Evolutionary conservation across 2,888 invertebrate species (phyloP).

Genomic region (Lasioglossum calceatum): DNA sequence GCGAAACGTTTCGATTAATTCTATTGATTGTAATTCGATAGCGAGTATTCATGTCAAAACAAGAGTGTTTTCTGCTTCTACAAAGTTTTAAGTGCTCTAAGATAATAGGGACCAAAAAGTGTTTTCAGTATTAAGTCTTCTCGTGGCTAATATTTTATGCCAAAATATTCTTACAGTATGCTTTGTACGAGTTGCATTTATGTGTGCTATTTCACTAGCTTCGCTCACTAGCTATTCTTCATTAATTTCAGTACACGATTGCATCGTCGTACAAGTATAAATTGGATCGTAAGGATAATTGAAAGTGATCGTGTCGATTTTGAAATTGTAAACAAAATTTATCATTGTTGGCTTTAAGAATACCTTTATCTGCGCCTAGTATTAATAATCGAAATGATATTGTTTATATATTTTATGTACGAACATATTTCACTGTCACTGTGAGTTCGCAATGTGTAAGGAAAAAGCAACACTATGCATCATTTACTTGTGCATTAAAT

Average conservation of each 20-base stretch:
- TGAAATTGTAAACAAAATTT: conserved; percentile 52
- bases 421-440: conserved; percentile 18
- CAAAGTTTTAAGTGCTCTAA: conserved; percentile 42
- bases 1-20: background rate
- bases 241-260: conserved; percentile 29
- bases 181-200: conserved; percentile 31
- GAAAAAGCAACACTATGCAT: conserved; percentile 35
- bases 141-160: conserved; percentile 40
- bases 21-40: background rate
- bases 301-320: conserved; percentile 26
- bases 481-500: conserved; percentile 42
- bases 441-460: conserved; percentile 31
- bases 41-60: background rate
- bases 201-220: conserved; percentile 4
- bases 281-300: conserved; percentile 25
- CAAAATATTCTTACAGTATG: conserved; percentile 26
- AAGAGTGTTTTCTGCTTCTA: background rate
- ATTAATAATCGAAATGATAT: conserved; percentile 38
- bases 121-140: conserved; percentile 62
- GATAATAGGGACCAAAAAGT: conserved; percentile 64
- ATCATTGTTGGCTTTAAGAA: conserved; percentile 62
- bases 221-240: conserved; percentile 13
- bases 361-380: conserved; percentile 55
- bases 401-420: conserved; percentile 45
- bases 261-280: conserved; percentile 20